Conservation (phyloP, 2,113 vertebrate species). For the Neodon shergylaensis region DNA sequence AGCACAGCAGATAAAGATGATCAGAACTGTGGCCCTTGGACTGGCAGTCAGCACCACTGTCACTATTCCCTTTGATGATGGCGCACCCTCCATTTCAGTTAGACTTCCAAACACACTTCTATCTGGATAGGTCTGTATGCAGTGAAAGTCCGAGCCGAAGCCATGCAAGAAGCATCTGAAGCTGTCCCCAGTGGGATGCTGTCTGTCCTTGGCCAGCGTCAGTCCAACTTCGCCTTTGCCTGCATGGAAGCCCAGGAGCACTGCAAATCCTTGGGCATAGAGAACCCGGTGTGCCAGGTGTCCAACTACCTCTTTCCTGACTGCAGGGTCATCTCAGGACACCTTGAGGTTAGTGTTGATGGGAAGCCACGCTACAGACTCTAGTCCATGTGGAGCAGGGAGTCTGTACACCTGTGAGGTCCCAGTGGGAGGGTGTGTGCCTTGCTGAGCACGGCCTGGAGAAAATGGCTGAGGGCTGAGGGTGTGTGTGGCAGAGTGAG, state of each 20-base stretch:
- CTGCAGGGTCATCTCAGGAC: slow-evolving; percentile 95
- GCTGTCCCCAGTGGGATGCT: slow-evolving; percentile 93
- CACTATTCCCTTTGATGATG: accelerated
- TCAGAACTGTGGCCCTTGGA: accelerated
- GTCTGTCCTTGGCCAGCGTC: slow-evolving; percentile 88
- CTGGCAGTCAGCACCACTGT: accelerated
- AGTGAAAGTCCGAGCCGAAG: slow-evolving; percentile 94
- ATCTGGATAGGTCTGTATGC: slow-evolving; percentile 89
- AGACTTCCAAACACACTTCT: not conserved
- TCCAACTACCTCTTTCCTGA: slow-evolving; percentile 96
- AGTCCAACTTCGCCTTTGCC: slow-evolving; percentile 89
- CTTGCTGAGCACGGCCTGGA: not conserved
- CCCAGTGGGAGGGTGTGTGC: accelerated
- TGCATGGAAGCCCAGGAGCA: slow-evolving; percentile 92
- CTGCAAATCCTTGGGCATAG: slow-evolving; percentile 89
- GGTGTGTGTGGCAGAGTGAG: accelerated
- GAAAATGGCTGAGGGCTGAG: not conserved
- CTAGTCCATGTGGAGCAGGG: accelerated
- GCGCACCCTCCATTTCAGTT: not conserved
- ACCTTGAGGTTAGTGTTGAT: slow-evolving; percentile 88
- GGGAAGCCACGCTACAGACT: not conserved
- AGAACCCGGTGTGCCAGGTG: slow-evolving; percentile 91
- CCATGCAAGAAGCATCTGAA: slow-evolving; percentile 95
- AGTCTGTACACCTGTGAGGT: not conserved
- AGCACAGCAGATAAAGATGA: accelerated